phyloP scores from a whole-genome alignment of 2,888 invertebrate genomes.

The Pterostichus niger region DNA sequence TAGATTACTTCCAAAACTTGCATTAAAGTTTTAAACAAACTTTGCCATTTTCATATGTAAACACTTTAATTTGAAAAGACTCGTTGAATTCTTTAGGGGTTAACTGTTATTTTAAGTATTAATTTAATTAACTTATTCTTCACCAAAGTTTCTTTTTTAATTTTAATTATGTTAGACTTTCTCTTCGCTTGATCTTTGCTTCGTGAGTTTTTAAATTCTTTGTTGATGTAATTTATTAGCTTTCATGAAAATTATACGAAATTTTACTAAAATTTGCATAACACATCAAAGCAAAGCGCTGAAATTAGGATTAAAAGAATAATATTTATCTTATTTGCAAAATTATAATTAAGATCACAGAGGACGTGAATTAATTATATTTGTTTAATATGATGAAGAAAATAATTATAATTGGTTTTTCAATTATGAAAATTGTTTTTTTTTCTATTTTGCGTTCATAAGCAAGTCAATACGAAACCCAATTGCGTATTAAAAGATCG shows the following conservation, averaged over 20 bases:
- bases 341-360: conserved; percentile 19
- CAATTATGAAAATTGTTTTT: too few relatives aligned
- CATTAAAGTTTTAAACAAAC: conserved; percentile 49
- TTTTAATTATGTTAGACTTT: conserved; percentile 40
- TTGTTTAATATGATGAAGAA: neutral
- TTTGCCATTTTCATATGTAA: conserved; percentile 53
- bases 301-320: neutral
- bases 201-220: conserved; percentile 37
- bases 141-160: conserved; percentile 24
- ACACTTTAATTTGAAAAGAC: conserved; percentile 36
- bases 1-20: conserved; percentile 49
- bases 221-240: conserved; percentile 48
- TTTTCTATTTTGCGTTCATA: too few relatives aligned
- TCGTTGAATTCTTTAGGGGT: conserved; percentile 17
- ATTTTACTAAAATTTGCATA: conserved; percentile 36
- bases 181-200: conserved; percentile 27
- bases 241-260: conserved; percentile 31
- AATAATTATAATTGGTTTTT: neutral
- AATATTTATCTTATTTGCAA: conserved; percentile 19
- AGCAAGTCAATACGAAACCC: too few relatives aligned
- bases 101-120: conserved; percentile 20
- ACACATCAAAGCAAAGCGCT: conserved; percentile 1
- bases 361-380: conserved; percentile 6
- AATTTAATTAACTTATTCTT: conserved; percentile 39
- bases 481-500: too few relatives aligned